phyloP scores from a whole-genome alignment of 2,797 vertebrate genomes.

The Antrozous pallidus region DNA sequence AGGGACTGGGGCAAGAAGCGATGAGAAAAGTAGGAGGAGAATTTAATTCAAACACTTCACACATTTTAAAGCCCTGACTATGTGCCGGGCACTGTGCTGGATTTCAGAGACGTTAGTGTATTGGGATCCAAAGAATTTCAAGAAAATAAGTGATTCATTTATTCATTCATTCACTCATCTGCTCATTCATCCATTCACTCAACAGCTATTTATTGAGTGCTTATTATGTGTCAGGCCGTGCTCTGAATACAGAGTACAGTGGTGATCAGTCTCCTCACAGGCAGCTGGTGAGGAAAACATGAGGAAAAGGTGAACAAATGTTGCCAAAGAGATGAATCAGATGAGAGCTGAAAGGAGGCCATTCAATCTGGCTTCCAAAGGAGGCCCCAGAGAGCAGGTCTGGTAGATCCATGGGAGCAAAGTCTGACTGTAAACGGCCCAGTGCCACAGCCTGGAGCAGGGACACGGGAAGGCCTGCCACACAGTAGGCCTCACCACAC shows the following conservation, averaged over 20 bases:
- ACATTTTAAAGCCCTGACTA: not conserved
- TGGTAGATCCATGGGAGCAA: not conserved
- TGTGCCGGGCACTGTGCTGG: not conserved
- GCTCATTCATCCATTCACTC: not conserved
- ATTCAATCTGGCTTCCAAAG: not conserved
- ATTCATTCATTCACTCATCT: not conserved
- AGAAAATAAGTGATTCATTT: not conserved
- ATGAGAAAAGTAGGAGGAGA: fast-evolving
- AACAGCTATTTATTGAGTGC: not conserved
- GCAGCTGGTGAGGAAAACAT: not conserved
- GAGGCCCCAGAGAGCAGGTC: not conserved
- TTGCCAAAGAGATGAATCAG: not conserved
- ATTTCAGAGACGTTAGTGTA: not conserved
- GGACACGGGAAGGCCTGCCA: not conserved
- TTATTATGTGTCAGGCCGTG: not conserved
- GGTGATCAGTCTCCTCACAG: not conserved
- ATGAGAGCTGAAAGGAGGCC: not conserved
- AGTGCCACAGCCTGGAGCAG: not conserved
- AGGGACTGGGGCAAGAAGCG: not conserved
- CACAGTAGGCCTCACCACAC: not conserved
- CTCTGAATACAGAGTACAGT: not conserved
- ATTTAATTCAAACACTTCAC: not conserved
- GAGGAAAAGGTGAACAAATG: not conserved
- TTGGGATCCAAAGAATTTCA: not conserved
- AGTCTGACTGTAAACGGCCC: not conserved